Evolutionary conservation across 2,113 vertebrate species (phyloP), one percentile per base, ranked within the genome.

Genomic region (Hucho hucho): DNA sequence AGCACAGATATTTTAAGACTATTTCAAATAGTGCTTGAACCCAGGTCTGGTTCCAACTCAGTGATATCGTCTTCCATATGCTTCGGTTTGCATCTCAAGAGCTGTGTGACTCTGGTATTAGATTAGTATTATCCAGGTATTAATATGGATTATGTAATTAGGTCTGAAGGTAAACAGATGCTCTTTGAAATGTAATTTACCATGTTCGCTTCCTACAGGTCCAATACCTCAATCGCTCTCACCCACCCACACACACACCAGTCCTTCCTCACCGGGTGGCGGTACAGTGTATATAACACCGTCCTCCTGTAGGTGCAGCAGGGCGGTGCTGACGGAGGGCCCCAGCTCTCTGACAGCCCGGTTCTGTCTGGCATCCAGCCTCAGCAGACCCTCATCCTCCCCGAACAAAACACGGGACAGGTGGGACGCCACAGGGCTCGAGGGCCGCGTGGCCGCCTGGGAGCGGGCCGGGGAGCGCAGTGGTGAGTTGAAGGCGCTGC

Each of bases 401-500:
- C 97, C 97, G 0, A 98, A 98, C 25, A 99, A 94, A 79, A 97
- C 97, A 58, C 98, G 97, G 73, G 96, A 97, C 87, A 99, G 94
- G 91, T 99, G 97, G 65, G 96, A 97, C 4, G 97, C 97, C 59
- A 99, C 97, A 0, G 98, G 98, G 86, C 98, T 99, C 32, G 97
- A 99, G 18, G 97, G 97, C 3, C 98, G 95, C 0, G 98, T 99
- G 16, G 98, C 94, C 72, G 95, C 97, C 85, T 97, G 96, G 0
- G 95, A 98, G 80, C 98, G 96, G 25, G 98, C 96, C 0, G 98
- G 98, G 0, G 98, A 99, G 75, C 98, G 96, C 72, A 99, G 92
- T 0, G 98, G 98, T 0, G 98, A 99, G 91, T 99, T 99, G 91
- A 99, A 99, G 81, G 97, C 98, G 0, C 98, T 99, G 90, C 98